A percentile compares a stretch with the other conserved stretches of the same genome.
Evolutionary conservation across 23 tunicate species (phyloP).

Genomic region (Aplidium turbinatum): DNA sequence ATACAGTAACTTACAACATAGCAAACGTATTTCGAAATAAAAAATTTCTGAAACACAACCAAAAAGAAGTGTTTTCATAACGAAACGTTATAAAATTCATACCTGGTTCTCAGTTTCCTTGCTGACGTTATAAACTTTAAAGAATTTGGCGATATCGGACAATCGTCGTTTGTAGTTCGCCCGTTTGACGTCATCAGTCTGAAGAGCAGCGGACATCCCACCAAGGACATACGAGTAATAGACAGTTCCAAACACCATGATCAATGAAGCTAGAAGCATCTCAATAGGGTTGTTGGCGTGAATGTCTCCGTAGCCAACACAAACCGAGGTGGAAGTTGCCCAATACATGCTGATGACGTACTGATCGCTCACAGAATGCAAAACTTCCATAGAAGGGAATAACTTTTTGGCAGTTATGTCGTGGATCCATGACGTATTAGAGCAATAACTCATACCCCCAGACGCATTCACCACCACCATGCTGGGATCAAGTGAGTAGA

Average conservation of each 20-base stretch:
- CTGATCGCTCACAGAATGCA: conserved; percentile 50
- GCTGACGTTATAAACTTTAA: conserved; percentile 77
- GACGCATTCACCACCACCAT: conserved; percentile 46
- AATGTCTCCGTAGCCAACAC: conserved; percentile 85
- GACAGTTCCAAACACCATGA: conserved; percentile 67
- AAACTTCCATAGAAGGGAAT: conserved; percentile 64
- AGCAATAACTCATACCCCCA: conserved; percentile 43
- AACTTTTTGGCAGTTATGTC: conserved; percentile 5
- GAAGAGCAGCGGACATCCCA: conserved; percentile 84
- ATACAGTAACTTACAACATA: too few species aligned
- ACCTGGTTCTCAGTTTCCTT: conserved; percentile 76
- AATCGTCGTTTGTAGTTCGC: conserved; percentile 69
- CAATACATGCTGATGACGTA: conserved; percentile 82
- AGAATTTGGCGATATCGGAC: conserved; percentile 77
- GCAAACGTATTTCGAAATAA: too few species aligned
- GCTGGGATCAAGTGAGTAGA: conserved; percentile 2
- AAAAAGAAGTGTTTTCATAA: too few species aligned
- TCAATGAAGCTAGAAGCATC: conserved; percentile 53
- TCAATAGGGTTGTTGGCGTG: conserved; percentile 47
- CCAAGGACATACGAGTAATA: conserved; percentile 81
- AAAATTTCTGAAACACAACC: too few species aligned
- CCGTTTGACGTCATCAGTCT: conserved; percentile 73
- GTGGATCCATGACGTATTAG: conserved; percentile 66
- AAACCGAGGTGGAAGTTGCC: conserved; percentile 79
- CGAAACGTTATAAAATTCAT: too few species aligned